phyloP scores from a whole-genome alignment of 2,113 vertebrate species.

The Ia io region DNA sequence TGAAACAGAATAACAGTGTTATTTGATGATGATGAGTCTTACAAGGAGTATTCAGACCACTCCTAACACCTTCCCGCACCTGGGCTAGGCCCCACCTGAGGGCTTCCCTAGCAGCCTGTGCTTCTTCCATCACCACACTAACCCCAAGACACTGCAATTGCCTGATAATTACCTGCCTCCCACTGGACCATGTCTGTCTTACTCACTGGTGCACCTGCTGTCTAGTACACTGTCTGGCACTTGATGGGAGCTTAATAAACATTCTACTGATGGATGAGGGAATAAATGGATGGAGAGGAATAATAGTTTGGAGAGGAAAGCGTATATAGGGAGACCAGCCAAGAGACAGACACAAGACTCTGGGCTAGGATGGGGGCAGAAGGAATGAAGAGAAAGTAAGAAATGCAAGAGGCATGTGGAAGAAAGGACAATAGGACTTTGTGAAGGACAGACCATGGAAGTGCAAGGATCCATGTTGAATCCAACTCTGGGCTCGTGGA shows the following conservation, averaged over 20 bases:
- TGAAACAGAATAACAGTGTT: not conserved
- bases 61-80: not conserved
- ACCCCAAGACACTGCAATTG: not conserved
- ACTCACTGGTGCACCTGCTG: not conserved
- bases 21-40: not conserved
- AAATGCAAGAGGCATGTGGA: not conserved
- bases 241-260: not conserved
- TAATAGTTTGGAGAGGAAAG: not conserved
- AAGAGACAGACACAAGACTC: not conserved
- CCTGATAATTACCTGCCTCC: not conserved
- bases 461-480: not conserved
- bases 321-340: not conserved
- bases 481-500: not conserved
- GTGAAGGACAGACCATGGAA: not conserved
- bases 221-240: not conserved
- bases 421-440: not conserved
- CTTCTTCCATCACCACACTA: not conserved
- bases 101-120: not conserved
- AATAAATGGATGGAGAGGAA: not conserved
- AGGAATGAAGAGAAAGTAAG: not conserved
- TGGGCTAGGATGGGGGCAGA: not conserved
- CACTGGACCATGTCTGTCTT: not conserved
- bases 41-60: not conserved
- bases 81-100: not conserved
- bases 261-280: not conserved